phyloP scores from a whole-genome alignment of 2,113 vertebrate species.

The Capreolus pygargus region DNA sequence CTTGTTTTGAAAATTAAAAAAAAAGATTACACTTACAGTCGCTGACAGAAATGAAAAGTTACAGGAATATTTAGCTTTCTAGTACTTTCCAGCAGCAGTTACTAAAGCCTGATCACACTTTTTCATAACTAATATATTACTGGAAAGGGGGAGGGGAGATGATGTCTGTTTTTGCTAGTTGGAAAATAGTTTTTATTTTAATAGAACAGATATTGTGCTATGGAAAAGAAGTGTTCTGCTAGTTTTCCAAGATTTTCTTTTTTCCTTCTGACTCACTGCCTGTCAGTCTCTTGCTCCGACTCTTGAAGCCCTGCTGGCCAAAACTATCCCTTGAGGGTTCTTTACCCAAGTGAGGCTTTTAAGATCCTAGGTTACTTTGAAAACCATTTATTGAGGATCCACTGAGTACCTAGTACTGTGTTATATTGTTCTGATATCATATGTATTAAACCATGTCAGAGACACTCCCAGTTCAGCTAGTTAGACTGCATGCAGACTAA shows the following conservation, averaged over 20 bases:
- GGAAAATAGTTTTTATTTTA: conserved; percentile 38
- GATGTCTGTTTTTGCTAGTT: not conserved
- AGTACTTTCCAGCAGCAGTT: not conserved
- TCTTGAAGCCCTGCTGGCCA: not conserved
- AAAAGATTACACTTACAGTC: not conserved
- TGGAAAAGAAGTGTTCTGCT: not conserved
- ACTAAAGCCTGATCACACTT: not conserved
- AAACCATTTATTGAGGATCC: not conserved
- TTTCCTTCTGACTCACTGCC: not conserved
- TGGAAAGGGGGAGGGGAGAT: not conserved
- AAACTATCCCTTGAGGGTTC: not conserved
- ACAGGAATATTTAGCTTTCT: conserved; percentile 22
- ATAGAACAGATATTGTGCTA: not conserved
- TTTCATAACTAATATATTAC: conserved; percentile 20
- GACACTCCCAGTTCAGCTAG: not conserved
- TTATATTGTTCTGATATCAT: not conserved
- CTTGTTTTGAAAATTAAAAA: not conserved
- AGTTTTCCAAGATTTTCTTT: not conserved
- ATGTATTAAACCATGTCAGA: not conserved
- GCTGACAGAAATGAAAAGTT: conserved; percentile 2
- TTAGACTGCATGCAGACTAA: not conserved
- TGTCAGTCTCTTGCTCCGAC: not conserved
- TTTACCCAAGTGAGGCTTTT: not conserved
- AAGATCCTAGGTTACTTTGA: not conserved
- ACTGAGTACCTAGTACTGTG: not conserved